phyloP scores from a whole-genome alignment of 2,888 invertebrate genomes.

The Zootermopsis nevadensis region DNA sequence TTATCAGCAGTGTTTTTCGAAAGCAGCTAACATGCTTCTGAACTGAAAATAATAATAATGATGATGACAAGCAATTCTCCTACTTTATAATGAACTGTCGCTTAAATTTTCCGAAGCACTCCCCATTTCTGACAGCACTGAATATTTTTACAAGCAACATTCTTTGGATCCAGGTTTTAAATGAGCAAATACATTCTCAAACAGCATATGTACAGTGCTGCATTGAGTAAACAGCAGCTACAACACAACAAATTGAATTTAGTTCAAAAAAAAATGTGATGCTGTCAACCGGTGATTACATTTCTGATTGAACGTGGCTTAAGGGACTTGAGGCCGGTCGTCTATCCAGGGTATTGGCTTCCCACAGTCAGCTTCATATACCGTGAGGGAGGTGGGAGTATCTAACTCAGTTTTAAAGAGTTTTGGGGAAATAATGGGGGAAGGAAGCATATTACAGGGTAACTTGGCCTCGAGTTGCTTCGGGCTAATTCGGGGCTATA shows the following conservation, averaged over 20 bases:
- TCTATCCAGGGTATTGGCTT: neutral
- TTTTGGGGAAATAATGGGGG: neutral
- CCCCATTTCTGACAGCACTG: no score
- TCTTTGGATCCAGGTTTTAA: neutral
- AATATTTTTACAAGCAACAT: neutral
- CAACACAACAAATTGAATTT: slow-evolving; percentile 1
- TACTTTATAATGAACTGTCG: no score
- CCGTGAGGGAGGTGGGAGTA: neutral
- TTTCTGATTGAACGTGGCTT: slow-evolving; percentile 9
- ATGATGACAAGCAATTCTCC: no score
- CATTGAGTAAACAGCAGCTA: neutral
- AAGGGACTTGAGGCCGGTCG: neutral
- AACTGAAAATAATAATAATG: no score
- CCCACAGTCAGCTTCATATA: neutral
- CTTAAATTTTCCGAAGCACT: no score
- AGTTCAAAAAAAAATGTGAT: neutral
- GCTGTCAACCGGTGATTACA: slow-evolving; percentile 16
- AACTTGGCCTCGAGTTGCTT: neutral
- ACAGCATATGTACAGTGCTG: neutral
- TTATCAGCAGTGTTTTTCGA: no score
- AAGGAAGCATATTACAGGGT: neutral
- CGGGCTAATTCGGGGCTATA: neutral
- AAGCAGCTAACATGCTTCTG: no score
- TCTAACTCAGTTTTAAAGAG: slow-evolving; percentile 19
- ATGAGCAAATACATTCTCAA: neutral